Conservation (phyloP, 1,140 invertebrate genomes). For the Drosophila ficusphila region DNA sequence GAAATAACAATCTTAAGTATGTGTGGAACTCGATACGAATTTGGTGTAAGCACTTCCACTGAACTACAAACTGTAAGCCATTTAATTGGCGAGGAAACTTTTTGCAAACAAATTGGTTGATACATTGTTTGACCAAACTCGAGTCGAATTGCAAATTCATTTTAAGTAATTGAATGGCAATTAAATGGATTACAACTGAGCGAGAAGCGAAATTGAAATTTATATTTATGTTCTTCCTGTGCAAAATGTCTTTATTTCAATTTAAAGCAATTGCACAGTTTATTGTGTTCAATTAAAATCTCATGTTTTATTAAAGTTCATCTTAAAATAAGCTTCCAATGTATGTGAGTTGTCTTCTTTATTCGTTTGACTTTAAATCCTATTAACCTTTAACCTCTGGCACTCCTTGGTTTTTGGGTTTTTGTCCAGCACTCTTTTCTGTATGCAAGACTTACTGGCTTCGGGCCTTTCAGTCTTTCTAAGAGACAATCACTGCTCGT, state of each 20-base stretch:
- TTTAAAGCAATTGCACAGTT: background rate
- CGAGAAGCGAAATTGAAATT: background rate
- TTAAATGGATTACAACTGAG: constrained; percentile 18
- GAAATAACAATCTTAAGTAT: constrained; percentile 48
- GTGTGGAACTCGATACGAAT: background rate
- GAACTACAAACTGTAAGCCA: constrained; percentile 2
- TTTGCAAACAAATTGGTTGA: constrained; percentile 9
- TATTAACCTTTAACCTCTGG: constrained; percentile 12
- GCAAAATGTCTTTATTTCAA: background rate
- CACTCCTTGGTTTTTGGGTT: background rate
- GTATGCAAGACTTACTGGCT: constrained; percentile 10
- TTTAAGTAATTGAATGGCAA: constrained; percentile 14
- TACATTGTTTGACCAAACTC: background rate
- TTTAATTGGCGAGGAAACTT: constrained; percentile 6
- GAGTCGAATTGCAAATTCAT: background rate
- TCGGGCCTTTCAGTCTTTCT: constrained; percentile 4
- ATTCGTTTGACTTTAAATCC: constrained; percentile 3
- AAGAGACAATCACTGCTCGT: constrained; percentile 16
- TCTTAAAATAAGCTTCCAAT: background rate
- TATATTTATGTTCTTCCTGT: background rate
- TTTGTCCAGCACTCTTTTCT: background rate
- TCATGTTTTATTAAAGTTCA: background rate
- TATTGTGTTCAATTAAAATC: background rate
- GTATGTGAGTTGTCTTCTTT: background rate
- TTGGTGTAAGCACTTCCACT: background rate